A percentile compares a stretch with the other conserved stretches of the same genome.
Evolutionary conservation across 2,797 vertebrate species (phyloP).

Genomic region (Scleropages formosus): DNA sequence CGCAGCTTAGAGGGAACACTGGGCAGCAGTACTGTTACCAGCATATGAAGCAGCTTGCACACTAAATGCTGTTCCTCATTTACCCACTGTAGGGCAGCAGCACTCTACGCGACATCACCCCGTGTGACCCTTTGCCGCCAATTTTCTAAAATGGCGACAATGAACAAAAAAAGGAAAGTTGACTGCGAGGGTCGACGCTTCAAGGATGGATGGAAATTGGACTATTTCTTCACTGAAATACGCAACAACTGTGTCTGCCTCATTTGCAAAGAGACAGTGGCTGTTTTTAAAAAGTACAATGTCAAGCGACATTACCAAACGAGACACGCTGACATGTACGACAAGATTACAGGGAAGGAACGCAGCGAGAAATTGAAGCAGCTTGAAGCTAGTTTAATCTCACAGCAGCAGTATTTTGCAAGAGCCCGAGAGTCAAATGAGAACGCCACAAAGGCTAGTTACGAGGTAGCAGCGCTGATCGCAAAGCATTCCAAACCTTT

Average conservation of each 20-base stretch:
- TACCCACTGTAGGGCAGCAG: too few species aligned
- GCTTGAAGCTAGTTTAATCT: slow-evolving; percentile 19
- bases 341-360: slow-evolving; percentile 14
- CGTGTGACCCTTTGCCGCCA: too few species aligned
- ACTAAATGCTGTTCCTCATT: too few species aligned
- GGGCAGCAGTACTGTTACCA: too few species aligned
- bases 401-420: slow-evolving; percentile 27
- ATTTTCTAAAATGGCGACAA: too few species aligned
- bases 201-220: too few species aligned
- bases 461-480: slow-evolving; percentile 22
- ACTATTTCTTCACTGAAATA: too few species aligned
- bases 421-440: slow-evolving; percentile 31
- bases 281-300: slow-evolving; percentile 32
- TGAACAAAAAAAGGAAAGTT: too few species aligned
- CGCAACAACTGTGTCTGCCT: slow-evolving; percentile 24
- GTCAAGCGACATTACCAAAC: slow-evolving; percentile 33
- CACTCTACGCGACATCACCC: too few species aligned
- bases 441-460: slow-evolving; percentile 29
- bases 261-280: slow-evolving; percentile 33
- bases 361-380: background rate
- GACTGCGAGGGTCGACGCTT: too few species aligned
- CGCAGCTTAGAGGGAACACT: too few species aligned
- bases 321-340: background rate
- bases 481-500: slow-evolving; percentile 13
- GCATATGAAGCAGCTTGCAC: too few species aligned